Evolutionary conservation across 1,140 invertebrate genomes (phyloP).

Genomic region (Drosophila micromelanica): DNA sequence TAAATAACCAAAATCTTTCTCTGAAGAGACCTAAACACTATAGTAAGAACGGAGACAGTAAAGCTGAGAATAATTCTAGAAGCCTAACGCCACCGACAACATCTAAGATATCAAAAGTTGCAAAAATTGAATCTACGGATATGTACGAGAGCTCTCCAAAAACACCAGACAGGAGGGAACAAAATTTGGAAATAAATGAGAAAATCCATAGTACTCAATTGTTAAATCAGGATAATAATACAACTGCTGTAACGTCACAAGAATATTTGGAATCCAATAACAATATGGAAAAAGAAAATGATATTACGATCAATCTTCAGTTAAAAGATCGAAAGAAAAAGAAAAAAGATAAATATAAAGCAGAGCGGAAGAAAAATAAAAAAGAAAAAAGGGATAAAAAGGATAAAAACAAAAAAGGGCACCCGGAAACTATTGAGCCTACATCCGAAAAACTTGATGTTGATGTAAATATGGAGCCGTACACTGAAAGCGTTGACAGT

Average conservation of each 20-base stretch:
- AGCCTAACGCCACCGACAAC: conserved; percentile 67
- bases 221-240: conserved; percentile 4
- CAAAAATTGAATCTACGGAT: conserved; percentile 25
- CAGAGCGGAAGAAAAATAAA: conserved; percentile 67
- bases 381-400: conserved; percentile 83
- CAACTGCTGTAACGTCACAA: not conserved
- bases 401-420: conserved; percentile 55
- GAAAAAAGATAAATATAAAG: conserved; percentile 83
- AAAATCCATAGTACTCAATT: conserved; percentile 1
- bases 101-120: conserved; percentile 35
- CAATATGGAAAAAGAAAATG: conserved; percentile 57
- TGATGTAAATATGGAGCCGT: not conserved
- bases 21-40: conserved; percentile 52
- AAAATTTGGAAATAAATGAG: conserved; percentile 10
- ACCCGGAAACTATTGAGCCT: conserved; percentile 23
- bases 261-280: conserved; percentile 11
- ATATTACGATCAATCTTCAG: conserved; percentile 35
- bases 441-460: conserved; percentile 15
- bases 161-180: conserved; percentile 48
- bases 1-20: conserved; percentile 28
- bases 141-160: conserved; percentile 44
- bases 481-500: conserved; percentile 21
- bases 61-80: conserved; percentile 35
- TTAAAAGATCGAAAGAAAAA: conserved; percentile 85
- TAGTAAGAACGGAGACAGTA: conserved; percentile 49